Conservation (phyloP, 2,797 vertebrate species). For the Sphenodon punctatus region DNA sequence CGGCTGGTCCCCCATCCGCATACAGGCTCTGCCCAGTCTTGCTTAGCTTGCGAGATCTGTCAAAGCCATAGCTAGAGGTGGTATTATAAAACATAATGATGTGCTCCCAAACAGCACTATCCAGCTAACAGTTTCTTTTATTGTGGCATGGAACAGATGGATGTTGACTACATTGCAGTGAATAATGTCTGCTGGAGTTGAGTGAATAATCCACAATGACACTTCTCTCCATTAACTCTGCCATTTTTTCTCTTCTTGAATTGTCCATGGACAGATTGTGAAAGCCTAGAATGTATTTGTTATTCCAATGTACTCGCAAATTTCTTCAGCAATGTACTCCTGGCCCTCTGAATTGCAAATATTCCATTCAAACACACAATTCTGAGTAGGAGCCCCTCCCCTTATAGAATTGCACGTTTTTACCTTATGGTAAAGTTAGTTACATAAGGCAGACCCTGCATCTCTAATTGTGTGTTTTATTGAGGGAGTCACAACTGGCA, state of each 20-base stretch:
- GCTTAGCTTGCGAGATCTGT: neutral
- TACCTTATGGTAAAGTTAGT: no score
- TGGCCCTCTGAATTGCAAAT: neutral
- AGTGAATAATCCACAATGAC: neutral
- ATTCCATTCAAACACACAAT: neutral
- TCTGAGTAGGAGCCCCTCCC: neutral
- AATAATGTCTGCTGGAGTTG: neutral
- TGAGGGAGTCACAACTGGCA: neutral
- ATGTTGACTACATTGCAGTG: neutral
- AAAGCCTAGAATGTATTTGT: neutral
- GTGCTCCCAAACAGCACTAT: neutral
- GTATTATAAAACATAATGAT: slow-evolving; percentile 3
- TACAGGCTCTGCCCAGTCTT: no score
- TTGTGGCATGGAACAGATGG: neutral
- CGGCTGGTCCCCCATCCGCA: no score
- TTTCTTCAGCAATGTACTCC: neutral
- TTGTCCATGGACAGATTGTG: neutral
- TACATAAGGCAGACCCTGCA: neutral
- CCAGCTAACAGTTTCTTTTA: slow-evolving; percentile 1
- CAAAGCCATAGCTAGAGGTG: neutral
- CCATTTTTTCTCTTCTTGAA: neutral
- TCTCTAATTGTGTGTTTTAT: neutral
- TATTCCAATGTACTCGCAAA: neutral
- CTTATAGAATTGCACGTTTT: no score
- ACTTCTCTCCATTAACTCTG: neutral